Base-by-base conservation (phyloP, 2,797 vertebrate genomes). In the Schizopygopsis pylzovi region DNA sequence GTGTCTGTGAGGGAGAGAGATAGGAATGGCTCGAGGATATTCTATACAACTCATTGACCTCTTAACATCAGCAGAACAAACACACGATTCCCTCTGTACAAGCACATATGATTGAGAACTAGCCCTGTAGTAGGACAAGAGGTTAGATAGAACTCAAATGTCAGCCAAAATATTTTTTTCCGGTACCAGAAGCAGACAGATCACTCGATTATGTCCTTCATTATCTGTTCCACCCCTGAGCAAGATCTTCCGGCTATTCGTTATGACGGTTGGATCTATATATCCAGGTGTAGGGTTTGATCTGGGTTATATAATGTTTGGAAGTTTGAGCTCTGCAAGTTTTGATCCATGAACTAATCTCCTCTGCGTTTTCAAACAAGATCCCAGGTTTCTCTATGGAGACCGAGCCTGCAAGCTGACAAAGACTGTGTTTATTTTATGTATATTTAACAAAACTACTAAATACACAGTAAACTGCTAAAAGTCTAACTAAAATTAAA, bases 71-170 rank as follows among this genome's bases (percentile, higher is more conserved):
- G 67, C 52, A 80, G 37, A 47, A 78, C 77, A 75, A 63, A 76
- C 79, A 81, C 70, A 78, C 8, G 73, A 67, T 81, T 77, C 68
- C 81, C 68, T 65, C 77, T 65, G 82, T 33, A 75, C 68, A 71
- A 63, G 39, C 76, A 52, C 56, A 43, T 39, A 84, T 65, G 70
- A 84, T 76, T 59, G 78, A 75, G 43, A 65, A 8, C 37, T 67
- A 16, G 22, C 3, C 56, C 41, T 54, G 13, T 56, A 28, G 54
- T 67, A 43, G 61, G 47, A 65, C 45, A 33, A 13, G 47, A 70
- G 67, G 84, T 49, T 71, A 85, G 67, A 61, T 37, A 63, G 52
- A 85, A 80, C 77, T 68, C 16, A 85, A 85, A 85, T 71, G 22
- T 45, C 39, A 61, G 72, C 39, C 67, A 72, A 59, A 79, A 85